These are phyloP conservation scores for Pseudois nayaur DNA, from an alignment of 2,113 vertebrate genomes.

Conservation along the genomic window DNA sequence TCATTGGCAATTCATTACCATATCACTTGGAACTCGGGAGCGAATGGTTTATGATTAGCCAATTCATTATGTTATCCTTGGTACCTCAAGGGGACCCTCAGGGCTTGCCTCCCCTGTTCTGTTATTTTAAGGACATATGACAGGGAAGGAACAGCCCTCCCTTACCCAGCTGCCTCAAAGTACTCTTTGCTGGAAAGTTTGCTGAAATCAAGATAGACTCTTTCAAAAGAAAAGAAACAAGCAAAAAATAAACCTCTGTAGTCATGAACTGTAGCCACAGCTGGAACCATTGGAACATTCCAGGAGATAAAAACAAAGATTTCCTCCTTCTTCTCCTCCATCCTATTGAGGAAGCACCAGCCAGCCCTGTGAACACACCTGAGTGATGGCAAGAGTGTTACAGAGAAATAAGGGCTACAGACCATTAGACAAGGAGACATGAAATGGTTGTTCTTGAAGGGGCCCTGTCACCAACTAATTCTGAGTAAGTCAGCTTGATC, in stretches of 20 bases:
- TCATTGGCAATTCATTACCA: slow-evolving; percentile 74
- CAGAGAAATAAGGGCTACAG: not conserved
- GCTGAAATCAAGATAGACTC: slow-evolving; percentile 66
- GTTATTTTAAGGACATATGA: slow-evolving; percentile 76
- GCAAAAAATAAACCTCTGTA: slow-evolving; percentile 41
- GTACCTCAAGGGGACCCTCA: slow-evolving; percentile 59
- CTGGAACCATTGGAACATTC: slow-evolving; percentile 63
- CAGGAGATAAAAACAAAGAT: slow-evolving; percentile 65
- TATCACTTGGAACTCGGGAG: slow-evolving; percentile 61
- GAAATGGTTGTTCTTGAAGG: not conserved
- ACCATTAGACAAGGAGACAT: not conserved
- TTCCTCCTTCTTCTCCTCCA: not conserved
- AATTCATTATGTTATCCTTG: slow-evolving; percentile 69
- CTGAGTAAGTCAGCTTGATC: not conserved
- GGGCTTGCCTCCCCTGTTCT: slow-evolving; percentile 49
- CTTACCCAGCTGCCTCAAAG: slow-evolving; percentile 61
- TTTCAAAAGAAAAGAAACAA: slow-evolving; percentile 75
- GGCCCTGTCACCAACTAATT: not conserved
- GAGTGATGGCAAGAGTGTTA: not conserved
- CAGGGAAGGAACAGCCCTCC: slow-evolving; percentile 60
- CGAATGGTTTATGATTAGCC: slow-evolving; percentile 66
- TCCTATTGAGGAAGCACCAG: not conserved
- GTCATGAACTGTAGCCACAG: slow-evolving; percentile 60
- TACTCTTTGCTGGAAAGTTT: slow-evolving; percentile 66
- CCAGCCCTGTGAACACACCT: not conserved